A percentile compares a stretch with the other conserved stretches of the same genome.
phyloP scores from a whole-genome alignment of 92 coral and sea anemone genomes.

The Micromussa lordhowensis region DNA sequence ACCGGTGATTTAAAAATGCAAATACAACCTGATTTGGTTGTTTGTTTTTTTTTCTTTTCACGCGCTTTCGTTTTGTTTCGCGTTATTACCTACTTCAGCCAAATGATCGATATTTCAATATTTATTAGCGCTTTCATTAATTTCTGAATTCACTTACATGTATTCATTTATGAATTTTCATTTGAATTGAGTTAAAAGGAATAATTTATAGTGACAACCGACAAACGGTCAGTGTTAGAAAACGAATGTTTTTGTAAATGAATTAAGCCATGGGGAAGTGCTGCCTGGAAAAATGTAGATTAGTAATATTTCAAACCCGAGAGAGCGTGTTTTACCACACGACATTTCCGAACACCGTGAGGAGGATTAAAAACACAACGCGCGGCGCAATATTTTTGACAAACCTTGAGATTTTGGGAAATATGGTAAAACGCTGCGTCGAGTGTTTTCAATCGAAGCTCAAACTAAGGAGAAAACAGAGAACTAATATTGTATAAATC shows the following conservation, averaged over 20 bases:
- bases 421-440: no score
- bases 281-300: background rate
- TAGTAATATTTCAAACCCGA: background rate
- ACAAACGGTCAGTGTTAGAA: background rate
- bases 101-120: background rate
- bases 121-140: background rate
- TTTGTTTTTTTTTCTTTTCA: background rate
- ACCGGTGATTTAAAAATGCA: background rate
- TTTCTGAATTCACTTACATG: background rate
- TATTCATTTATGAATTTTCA: background rate
- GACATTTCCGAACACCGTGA: no score
- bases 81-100: background rate
- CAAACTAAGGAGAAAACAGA: no score
- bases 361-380: no score
- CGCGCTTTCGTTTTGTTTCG: background rate
- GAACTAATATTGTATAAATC: no score
- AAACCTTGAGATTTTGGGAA: no score
- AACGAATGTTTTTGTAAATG: background rate
- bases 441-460: no score
- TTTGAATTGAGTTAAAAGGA: no score
- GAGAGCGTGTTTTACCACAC: no score
- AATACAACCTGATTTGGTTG: background rate
- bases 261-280: background rate
- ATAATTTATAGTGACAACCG: no score
- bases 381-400: no score